Evolutionary conservation across 2,113 vertebrate species (phyloP).

Genomic region (Chaetodon auriga): DNA sequence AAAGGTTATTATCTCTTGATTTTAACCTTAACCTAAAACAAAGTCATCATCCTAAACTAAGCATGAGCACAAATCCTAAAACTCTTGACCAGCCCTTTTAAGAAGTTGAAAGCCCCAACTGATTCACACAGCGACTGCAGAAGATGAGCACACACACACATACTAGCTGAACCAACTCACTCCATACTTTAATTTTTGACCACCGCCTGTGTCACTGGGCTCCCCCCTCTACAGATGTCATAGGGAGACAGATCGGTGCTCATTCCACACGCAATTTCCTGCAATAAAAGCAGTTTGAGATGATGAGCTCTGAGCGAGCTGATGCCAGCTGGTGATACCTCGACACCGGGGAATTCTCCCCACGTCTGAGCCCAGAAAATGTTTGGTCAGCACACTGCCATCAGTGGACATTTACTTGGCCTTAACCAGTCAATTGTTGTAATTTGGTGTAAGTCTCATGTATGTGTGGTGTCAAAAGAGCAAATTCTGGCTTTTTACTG

Average conservation of each 20-base stretch:
- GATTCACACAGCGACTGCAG: constrained; percentile 39
- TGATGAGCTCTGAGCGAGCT: constrained; percentile 51
- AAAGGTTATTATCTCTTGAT: constrained; percentile 39
- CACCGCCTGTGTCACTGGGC: constrained; percentile 44
- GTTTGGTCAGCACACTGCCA: background rate
- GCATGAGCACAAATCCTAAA: constrained; percentile 4
- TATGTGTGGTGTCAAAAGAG: background rate
- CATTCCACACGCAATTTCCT: constrained; percentile 74
- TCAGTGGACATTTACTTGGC: background rate
- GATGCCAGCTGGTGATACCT: constrained; percentile 73
- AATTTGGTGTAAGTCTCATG: background rate
- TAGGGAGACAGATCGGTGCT: constrained; percentile 55
- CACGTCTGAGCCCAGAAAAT: constrained; percentile 35
- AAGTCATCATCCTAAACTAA: constrained; percentile 7
- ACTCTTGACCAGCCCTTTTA: constrained; percentile 2
- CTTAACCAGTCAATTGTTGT: background rate
- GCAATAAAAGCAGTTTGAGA: constrained; percentile 75
- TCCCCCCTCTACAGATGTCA: constrained; percentile 48
- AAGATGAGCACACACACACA: constrained; percentile 22
- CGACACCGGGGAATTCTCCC: constrained; percentile 56
- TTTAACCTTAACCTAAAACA: constrained; percentile 33
- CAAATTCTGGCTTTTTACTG: background rate
- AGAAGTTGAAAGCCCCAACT: constrained; percentile 20
- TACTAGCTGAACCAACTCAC: constrained; percentile 12
- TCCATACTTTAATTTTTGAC: constrained; percentile 45